Base-by-base conservation (phyloP, 1,140 invertebrate species). In the Tribolium castaneum region DNA sequence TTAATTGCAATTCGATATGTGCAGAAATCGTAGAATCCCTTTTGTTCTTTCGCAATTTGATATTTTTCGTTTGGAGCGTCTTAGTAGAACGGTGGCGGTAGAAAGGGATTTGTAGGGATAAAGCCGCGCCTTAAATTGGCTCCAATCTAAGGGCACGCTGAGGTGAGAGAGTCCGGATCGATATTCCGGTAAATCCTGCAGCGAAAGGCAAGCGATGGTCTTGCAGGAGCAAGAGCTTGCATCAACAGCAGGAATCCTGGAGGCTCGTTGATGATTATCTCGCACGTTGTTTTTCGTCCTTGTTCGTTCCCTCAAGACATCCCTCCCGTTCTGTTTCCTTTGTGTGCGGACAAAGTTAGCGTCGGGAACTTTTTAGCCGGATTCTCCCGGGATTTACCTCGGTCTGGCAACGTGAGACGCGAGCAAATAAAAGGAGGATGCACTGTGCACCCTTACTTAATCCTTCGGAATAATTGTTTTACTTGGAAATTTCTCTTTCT, bases 391-490 rank as follows among this genome's bases (percentile, higher is more conserved):
- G 81, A 82, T 81, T 82, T 82, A 82, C 78, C 80, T 74, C 75
- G 66, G 70, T 62, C 49, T 78, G n/a, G 73, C 45, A 78, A 82
- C 81, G 81, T 82, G 81, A 80, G 80, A 66, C 80, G 81, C 19
- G 71, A 80, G 78, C 77, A 82, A 82, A 82, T 82, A 82, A 82
- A 82, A 82, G 81, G 78, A 82, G 72, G 73, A 75, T 81, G 79
- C 81, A 80, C 71, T 79, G 6, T 75, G 75, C 59, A 82, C 80
- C 14, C 54, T 73, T 77, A 59, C n/a, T 14, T 66, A 66, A 66
- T 66, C 10, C 59, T 30, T 12, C 30, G 59, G 59, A 66, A 66
- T 66, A 66, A 66, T 66, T 66, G 59, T 66, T 66, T 66, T 35
- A 35, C 30, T 34, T 35, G 12, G 39, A 45, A 45, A 10, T 45